Conservation (phyloP, 2,888 invertebrate genomes). For the Galeopsomyia nigrocyanea region DNA sequence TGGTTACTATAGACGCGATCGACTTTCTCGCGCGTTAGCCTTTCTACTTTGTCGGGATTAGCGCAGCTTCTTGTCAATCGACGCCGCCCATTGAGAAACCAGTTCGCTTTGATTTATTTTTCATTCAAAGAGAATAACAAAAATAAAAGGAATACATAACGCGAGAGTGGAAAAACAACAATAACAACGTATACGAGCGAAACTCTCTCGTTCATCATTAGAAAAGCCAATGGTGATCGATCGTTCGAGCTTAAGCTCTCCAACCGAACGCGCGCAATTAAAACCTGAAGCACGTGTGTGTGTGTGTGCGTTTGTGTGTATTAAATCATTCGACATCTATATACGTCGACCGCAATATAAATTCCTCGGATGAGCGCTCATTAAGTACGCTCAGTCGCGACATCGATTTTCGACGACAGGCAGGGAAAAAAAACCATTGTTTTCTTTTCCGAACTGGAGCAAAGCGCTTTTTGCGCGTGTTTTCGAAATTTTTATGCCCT, state of each 20-base stretch:
- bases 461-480: no score
- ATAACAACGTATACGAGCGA: not conserved
- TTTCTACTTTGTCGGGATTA: slow-evolving; percentile 51
- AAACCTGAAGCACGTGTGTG: not conserved
- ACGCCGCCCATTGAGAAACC: slow-evolving; percentile 7
- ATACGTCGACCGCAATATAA: slow-evolving; percentile 16
- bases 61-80: slow-evolving; percentile 40
- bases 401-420: no score
- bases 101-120: no score
- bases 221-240: not conserved
- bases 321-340: slow-evolving; percentile 27
- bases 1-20: slow-evolving; percentile 43
- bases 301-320: not conserved
- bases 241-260: not conserved
- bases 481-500: no score
- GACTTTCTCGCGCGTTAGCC: slow-evolving; percentile 53
- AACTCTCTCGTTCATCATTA: not conserved
- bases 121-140: no score
- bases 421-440: no score
- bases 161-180: no score
- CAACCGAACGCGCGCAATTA: slow-evolving; percentile 18
- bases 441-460: no score
- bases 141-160: no score
- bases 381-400: not conserved
- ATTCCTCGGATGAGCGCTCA: slow-evolving; percentile 11